Conservation (phyloP, 2,113 vertebrate species). For the Chascanopsetta lugubris region DNA sequence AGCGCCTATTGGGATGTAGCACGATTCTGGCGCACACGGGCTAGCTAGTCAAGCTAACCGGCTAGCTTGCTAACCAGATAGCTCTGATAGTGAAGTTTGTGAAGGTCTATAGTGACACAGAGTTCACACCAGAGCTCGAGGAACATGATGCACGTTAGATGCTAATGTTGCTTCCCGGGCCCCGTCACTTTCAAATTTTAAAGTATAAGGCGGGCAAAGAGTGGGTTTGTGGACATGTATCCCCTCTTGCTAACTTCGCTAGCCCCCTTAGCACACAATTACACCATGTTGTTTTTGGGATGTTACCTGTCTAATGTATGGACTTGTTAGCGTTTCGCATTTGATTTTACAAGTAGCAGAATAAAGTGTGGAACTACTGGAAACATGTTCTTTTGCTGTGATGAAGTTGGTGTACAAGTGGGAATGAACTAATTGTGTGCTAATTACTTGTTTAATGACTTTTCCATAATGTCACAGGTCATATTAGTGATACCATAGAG, state of each 20-base stretch:
- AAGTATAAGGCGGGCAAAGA: background rate
- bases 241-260: conserved; percentile 47
- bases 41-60: conserved; percentile 67
- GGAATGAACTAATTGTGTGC: too few species aligned
- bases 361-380: too few species aligned
- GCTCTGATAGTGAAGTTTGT: conserved; percentile 4
- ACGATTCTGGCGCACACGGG: conserved; percentile 76
- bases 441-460: too few species aligned
- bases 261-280: conserved; percentile 18
- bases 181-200: background rate
- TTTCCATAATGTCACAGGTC: too few species aligned
- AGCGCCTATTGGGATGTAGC: conserved; percentile 57
- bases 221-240: background rate
- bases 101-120: background rate
- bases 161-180: background rate
- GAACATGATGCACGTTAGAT: background rate
- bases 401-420: too few species aligned
- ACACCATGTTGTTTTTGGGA: too few species aligned
- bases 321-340: background rate
- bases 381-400: too few species aligned
- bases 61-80: conserved; percentile 41
- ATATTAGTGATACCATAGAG: too few species aligned
- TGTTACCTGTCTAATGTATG: too few species aligned
- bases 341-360: too few species aligned
- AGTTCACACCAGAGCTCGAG: background rate